Evolutionary conservation across 2,113 vertebrate species (phyloP).

Genomic region (Vulpes vulpes): DNA sequence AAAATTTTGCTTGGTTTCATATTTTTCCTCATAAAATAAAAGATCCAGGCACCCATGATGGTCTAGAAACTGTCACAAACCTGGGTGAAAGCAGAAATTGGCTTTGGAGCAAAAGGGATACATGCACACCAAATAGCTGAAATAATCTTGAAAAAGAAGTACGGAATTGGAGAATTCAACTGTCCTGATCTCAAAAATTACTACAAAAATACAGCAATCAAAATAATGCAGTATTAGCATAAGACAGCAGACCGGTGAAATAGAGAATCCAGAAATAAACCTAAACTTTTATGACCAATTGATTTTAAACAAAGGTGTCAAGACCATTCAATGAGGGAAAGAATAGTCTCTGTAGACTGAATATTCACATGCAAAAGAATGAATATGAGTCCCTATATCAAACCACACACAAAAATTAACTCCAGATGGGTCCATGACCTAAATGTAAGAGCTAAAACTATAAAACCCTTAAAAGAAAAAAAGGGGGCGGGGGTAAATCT

Average conservation of each 20-base stretch:
- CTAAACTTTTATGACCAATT: not conserved
- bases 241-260: not conserved
- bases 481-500: not conserved
- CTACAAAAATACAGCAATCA: not conserved
- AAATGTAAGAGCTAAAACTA: not conserved
- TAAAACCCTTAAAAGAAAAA: not conserved
- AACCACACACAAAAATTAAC: not conserved
- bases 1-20: not conserved
- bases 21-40: not conserved
- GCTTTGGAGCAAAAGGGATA: not conserved
- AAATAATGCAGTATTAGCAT: not conserved
- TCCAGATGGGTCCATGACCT: not conserved
- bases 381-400: not conserved
- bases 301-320: not conserved
- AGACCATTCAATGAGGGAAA: not conserved
- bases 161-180: not conserved
- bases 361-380: not conserved
- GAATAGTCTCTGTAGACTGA: not conserved
- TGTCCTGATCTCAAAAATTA: not conserved
- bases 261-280: not conserved
- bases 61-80: not conserved
- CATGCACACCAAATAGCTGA: no score
- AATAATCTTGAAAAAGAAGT: not conserved
- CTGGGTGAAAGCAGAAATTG: not conserved
- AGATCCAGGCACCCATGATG: not conserved